A percentile compares a stretch with the other conserved stretches of the same genome.
These are phyloP conservation scores for Siderastrea radians DNA, from an alignment of 92 coral and sea anemone species.

Conservation along the genomic window DNA sequence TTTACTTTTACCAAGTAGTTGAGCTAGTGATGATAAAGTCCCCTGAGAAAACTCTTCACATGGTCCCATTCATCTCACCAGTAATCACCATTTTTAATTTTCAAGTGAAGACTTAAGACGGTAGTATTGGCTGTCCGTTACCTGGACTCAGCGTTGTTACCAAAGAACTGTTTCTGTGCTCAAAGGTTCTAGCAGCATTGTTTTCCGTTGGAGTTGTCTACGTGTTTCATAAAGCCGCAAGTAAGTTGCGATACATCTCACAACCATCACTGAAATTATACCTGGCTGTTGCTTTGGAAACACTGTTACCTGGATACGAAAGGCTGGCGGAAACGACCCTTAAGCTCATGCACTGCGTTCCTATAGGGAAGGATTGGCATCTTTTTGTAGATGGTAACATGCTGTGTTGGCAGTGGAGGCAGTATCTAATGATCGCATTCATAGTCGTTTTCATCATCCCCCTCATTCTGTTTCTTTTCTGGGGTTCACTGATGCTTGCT, in stretches of 20 bases:
- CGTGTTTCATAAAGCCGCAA: slow-evolving; percentile 12
- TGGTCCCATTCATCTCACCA: slow-evolving; percentile 15
- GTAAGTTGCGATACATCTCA: neutral
- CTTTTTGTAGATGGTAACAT: slow-evolving; percentile 56
- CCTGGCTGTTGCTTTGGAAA: slow-evolving; percentile 48
- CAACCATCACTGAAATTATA: slow-evolving; percentile 16
- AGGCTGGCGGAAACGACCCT: slow-evolving; percentile 56
- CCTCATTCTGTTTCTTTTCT: slow-evolving; percentile 45
- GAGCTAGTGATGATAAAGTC: slow-evolving; percentile 31
- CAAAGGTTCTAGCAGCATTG: slow-evolving; percentile 49
- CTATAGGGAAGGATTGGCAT: slow-evolving; percentile 23
- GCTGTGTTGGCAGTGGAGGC: slow-evolving; percentile 74
- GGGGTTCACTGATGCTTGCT: slow-evolving; percentile 52
- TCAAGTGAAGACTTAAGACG: slow-evolving; percentile 28
- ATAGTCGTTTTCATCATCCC: slow-evolving; percentile 35
- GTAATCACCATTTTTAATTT: slow-evolving; percentile 53
- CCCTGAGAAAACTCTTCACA: slow-evolving; percentile 10
- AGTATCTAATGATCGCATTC: slow-evolving; percentile 17
- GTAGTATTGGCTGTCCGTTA: slow-evolving; percentile 62
- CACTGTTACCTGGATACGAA: slow-evolving; percentile 62
- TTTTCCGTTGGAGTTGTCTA: slow-evolving; percentile 23
- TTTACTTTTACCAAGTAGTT: slow-evolving; percentile 34
- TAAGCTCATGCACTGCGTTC: slow-evolving; percentile 58
- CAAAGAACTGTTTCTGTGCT: slow-evolving; percentile 51
- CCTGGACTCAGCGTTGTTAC: slow-evolving; percentile 71